Conservation (phyloP, 1,140 invertebrate species). For the Drosophila subobscura region DNA sequence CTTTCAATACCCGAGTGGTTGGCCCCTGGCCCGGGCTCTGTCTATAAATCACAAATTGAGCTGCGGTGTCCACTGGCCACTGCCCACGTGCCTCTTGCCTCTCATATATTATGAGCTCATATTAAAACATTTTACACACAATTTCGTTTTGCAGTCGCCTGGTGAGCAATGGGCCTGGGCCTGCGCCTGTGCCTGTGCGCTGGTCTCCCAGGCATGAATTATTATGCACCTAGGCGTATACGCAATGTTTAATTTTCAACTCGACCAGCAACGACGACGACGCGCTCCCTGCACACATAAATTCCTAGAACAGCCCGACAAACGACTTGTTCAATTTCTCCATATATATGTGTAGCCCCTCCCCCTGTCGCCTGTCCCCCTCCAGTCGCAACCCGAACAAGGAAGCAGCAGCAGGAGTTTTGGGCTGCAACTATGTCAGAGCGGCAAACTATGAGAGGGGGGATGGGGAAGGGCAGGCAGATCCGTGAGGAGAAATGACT, state of each 20-base stretch:
- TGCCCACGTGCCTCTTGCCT: constrained; percentile 31
- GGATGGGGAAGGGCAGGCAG: background rate
- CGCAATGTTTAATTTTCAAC: constrained; percentile 82
- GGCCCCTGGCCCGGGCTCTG: constrained; percentile 7
- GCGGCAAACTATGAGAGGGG: constrained; percentile 14
- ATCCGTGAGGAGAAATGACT: constrained; percentile 23
- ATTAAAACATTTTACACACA: constrained; percentile 82
- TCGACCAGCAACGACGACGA: constrained; percentile 29
- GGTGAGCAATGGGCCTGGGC: constrained; percentile 22
- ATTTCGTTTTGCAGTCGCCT: constrained; percentile 66
- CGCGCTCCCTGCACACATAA: constrained; percentile 64
- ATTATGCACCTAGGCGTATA: constrained; percentile 82
- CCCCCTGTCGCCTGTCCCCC: constrained; percentile 29
- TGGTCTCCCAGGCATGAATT: constrained; percentile 56
- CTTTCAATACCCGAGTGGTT: constrained; percentile 24
- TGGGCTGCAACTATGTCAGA: constrained; percentile 9
- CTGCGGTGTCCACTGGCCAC: constrained; percentile 42
- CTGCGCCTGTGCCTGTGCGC: too few species aligned
- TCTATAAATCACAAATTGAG: constrained; percentile 78
- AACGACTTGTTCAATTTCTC: constrained; percentile 81
- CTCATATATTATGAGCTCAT: constrained; percentile 79
- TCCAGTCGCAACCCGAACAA: constrained; percentile 1
- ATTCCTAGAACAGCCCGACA: constrained; percentile 73
- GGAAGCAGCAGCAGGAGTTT: background rate
- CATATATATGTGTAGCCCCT: constrained; percentile 31